These are phyloP conservation scores for Scaptomyza pallida DNA, from an alignment of 1,140 invertebrate species.

Conservation along the genomic window DNA sequence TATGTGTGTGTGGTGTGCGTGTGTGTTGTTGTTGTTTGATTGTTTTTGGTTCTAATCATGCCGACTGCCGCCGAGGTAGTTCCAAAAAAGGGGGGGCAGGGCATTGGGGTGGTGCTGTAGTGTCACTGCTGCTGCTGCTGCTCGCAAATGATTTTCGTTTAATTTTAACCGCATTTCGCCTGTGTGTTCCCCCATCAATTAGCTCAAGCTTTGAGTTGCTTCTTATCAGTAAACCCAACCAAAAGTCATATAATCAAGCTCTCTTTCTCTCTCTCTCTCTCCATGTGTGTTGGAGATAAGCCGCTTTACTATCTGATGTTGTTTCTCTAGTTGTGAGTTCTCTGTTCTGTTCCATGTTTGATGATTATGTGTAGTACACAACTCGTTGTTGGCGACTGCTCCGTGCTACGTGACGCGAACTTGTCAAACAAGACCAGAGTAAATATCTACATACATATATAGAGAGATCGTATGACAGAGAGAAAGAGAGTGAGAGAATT, in stretches of 20 bases:
- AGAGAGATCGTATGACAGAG: neutral
- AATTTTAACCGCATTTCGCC: conserved; percentile 66
- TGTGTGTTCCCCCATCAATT: conserved; percentile 58
- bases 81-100: conserved; percentile 19
- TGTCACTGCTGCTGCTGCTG: conserved; percentile 29
- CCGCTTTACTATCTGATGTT: conserved; percentile 52
- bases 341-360: conserved; percentile 57
- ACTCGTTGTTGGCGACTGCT: conserved; percentile 67
- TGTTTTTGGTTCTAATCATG: conserved; percentile 81
- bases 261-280: conserved; percentile 9
- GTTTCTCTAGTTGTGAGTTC: conserved; percentile 20
- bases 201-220: conserved; percentile 41
- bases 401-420: conserved; percentile 71
- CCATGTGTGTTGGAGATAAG: conserved; percentile 51
- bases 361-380: conserved; percentile 75
- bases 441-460: conserved; percentile 43
- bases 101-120: conserved; percentile 13
- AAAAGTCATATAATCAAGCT: conserved; percentile 76
- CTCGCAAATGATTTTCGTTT: conserved; percentile 79
- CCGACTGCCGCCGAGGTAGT: conserved; percentile 76
- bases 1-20: neutral
- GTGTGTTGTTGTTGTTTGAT: conserved; percentile 68
- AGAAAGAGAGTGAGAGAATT: conserved; percentile 17
- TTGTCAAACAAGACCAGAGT: conserved; percentile 76
- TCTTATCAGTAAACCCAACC: conserved; percentile 73